Percentiles rank a stretch among this genome's conserved stretches.
Evolutionary conservation across 1,140 invertebrate species (phyloP).

Genomic region (Paracyclopina nana): DNA sequence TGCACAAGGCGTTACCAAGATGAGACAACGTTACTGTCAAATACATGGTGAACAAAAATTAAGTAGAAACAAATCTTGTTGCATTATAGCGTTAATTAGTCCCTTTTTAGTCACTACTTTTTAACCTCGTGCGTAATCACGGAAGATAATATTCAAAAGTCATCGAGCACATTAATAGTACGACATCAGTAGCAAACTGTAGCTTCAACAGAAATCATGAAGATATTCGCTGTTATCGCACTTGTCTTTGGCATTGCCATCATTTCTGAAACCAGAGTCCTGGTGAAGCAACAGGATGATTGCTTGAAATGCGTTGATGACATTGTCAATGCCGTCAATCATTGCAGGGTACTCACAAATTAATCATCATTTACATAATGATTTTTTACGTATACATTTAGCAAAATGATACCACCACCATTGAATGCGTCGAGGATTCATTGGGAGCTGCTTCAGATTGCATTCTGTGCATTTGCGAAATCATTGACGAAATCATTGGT

Average conservation of each 20-base stretch:
- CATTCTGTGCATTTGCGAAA: neutral
- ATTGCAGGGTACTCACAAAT: neutral
- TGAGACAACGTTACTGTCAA: too few species aligned
- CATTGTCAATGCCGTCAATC: neutral
- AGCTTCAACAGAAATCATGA: neutral
- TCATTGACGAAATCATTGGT: neutral
- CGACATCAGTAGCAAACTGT: too few species aligned
- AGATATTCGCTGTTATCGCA: neutral
- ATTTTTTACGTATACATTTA: neutral
- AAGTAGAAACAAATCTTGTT: too few species aligned
- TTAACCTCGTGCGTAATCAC: too few species aligned
- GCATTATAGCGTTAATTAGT: too few species aligned
- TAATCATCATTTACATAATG: neutral
- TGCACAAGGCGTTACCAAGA: too few species aligned
- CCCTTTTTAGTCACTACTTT: too few species aligned
- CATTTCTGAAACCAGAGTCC: neutral
- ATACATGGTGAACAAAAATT: too few species aligned
- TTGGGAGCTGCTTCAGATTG: neutral
- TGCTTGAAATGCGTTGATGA: neutral
- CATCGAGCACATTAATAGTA: too few species aligned
- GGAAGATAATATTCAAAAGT: too few species aligned
- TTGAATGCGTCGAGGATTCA: neutral
- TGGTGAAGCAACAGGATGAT: neutral
- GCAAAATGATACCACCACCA: neutral
- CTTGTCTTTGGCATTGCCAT: neutral